These are phyloP conservation scores for Hystrix brachyura DNA, from an alignment of 2,113 vertebrate genomes.

Conservation along the genomic window DNA sequence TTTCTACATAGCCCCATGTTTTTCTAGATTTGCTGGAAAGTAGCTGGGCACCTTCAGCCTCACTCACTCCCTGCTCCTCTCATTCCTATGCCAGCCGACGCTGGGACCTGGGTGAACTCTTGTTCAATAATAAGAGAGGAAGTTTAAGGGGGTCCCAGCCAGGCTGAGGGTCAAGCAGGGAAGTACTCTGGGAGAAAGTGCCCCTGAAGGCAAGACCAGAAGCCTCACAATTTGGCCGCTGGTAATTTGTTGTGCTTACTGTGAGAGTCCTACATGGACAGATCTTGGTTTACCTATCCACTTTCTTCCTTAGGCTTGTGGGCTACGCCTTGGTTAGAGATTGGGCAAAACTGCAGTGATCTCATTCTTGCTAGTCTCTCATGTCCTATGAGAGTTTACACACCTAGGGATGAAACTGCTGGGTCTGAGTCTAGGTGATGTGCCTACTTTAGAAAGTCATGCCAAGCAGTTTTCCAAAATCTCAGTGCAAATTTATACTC, in stretches of 20 bases:
- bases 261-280: not conserved
- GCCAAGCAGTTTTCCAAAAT: not conserved
- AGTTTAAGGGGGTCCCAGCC: not conserved
- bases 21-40: not conserved
- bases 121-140: not conserved
- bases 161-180: not conserved
- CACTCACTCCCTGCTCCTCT: not conserved
- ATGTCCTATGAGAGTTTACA: not conserved
- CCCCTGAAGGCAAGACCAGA: not conserved
- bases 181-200: not conserved
- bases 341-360: not conserved
- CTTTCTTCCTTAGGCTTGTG: not conserved
- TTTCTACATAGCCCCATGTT: not conserved
- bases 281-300: not conserved
- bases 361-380: not conserved
- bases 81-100: not conserved
- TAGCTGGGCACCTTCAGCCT: not conserved
- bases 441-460: slow-evolving; percentile 46
- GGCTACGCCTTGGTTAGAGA: not conserved
- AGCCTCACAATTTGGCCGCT: not conserved
- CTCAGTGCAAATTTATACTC: slow-evolving; percentile 22
- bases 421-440: not conserved
- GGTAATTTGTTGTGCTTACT: slow-evolving; percentile 39
- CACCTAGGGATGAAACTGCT: not conserved
- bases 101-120: not conserved